Percentiles rank a stretch among this genome's conserved stretches.
Conservation (phyloP, 2,888 invertebrate genomes). For the Caenorhabditis japonica region DNA sequence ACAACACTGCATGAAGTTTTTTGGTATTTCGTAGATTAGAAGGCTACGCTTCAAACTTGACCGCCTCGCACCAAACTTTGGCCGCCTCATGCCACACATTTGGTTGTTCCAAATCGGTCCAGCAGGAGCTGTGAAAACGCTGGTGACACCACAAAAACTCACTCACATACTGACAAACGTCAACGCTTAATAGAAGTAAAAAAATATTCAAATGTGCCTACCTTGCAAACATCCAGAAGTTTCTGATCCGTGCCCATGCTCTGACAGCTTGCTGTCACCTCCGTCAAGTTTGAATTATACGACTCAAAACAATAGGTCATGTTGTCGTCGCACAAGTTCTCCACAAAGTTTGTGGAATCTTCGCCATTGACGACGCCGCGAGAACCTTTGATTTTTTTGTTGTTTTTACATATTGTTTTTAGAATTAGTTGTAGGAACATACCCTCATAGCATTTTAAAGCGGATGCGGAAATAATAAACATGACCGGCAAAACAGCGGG, state of each 20-base stretch:
- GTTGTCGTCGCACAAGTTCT: constrained; percentile 49
- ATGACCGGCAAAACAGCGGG: constrained; percentile 11
- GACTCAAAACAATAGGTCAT: constrained; percentile 56
- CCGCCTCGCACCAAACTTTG: too few species aligned
- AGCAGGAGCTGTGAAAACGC: too few species aligned
- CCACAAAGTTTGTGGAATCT: constrained; percentile 41
- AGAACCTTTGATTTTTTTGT: constrained; percentile 26
- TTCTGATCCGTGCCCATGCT: constrained; percentile 54
- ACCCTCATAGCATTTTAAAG: constrained; percentile 49
- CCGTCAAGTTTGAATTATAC: constrained; percentile 49
- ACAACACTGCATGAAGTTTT: too few species aligned
- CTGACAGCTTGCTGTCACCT: constrained; percentile 56
- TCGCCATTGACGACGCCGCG: constrained; percentile 52
- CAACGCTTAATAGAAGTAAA: too few species aligned
- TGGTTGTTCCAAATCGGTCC: too few species aligned
- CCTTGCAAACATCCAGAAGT: constrained; percentile 52
- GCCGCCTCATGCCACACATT: too few species aligned
- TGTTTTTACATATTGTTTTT: neutral
- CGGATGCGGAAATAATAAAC: constrained; percentile 27
- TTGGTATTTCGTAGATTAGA: too few species aligned
- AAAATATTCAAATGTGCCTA: constrained; percentile 1
- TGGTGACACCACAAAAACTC: too few species aligned
- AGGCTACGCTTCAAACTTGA: too few species aligned
- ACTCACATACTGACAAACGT: too few species aligned
- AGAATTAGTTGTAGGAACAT: neutral